These are phyloP conservation scores for Eidolon dupreanum DNA, from an alignment of 2,797 vertebrate genomes.

Conservation along the genomic window DNA sequence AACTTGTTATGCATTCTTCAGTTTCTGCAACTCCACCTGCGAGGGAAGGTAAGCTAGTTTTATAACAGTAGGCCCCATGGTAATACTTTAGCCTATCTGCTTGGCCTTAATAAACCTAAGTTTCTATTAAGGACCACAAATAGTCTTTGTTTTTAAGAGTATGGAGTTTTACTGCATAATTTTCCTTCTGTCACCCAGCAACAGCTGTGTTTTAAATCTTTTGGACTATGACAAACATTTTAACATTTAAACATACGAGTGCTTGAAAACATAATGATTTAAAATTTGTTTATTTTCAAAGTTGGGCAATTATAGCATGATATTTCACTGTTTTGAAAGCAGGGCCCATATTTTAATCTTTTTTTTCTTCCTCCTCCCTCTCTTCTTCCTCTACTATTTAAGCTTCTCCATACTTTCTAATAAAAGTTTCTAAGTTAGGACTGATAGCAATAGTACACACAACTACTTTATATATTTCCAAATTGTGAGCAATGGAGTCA, in stretches of 20 bases:
- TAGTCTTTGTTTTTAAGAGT: slow-evolving; percentile 58
- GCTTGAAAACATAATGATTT: slow-evolving; percentile 84
- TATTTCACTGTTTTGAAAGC: slow-evolving; percentile 54
- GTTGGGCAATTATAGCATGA: slow-evolving; percentile 57
- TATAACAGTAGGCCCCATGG: neutral
- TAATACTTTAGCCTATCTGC: slow-evolving; percentile 34
- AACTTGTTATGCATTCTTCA: slow-evolving; percentile 60
- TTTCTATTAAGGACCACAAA: slow-evolving; percentile 57
- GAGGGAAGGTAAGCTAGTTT: slow-evolving; percentile 53
- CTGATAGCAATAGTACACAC: neutral
- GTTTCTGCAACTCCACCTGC: slow-evolving; percentile 48
- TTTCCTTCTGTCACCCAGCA: slow-evolving; percentile 72
- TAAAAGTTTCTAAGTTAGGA: slow-evolving; percentile 42
- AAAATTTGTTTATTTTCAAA: slow-evolving; percentile 83
- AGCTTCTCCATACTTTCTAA: slow-evolving; percentile 9
- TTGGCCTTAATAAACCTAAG: slow-evolving; percentile 54
- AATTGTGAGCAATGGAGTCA: slow-evolving; percentile 69
- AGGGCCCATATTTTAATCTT: neutral
- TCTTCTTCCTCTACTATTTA: neutral
- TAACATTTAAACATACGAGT: slow-evolving; percentile 81
- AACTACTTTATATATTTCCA: slow-evolving; percentile 61
- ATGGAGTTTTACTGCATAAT: slow-evolving; percentile 62
- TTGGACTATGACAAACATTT: slow-evolving; percentile 77
- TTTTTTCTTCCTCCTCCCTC: neutral
- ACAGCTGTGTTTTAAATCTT: slow-evolving; percentile 83